Conservation (phyloP, 2,797 vertebrate genomes). For the Takifugu ocellatus region DNA sequence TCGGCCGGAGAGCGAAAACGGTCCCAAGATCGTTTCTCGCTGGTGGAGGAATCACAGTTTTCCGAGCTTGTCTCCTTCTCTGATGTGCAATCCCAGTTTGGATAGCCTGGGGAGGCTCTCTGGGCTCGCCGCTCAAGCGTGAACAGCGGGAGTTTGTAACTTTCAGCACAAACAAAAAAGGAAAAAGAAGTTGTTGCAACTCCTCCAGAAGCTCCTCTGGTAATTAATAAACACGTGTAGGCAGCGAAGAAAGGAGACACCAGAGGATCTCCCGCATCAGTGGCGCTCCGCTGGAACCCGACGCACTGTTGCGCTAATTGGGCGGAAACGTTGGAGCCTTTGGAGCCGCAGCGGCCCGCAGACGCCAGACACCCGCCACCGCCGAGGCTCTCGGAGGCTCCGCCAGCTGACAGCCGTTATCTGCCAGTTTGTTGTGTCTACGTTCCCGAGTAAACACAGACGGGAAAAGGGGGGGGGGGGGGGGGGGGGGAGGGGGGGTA, state of each 20-base stretch:
- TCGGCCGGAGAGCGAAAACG: conserved; percentile 5
- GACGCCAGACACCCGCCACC: conserved; percentile 17
- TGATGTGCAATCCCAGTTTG: conserved; percentile 33
- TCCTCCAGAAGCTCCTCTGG: conserved; percentile 26
- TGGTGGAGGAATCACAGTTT: conserved; percentile 26
- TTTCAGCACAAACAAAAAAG: conserved; percentile 16
- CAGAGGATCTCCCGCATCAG: conserved; percentile 37
- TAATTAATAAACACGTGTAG: conserved; percentile 55
- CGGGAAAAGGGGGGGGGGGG: conserved; percentile 21
- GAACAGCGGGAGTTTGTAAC: conserved; percentile 15
- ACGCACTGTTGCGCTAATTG: conserved; percentile 59
- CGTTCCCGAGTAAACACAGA: conserved; percentile 46
- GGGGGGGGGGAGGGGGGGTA: conserved; percentile 14
- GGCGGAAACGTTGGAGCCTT: conserved; percentile 26
- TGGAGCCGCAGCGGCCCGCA: conserved; percentile 31
- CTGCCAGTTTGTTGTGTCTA: conserved; percentile 25
- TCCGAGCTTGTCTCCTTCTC: conserved; percentile 22
- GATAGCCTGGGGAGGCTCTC: conserved; percentile 5
- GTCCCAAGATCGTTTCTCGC: conserved; percentile 39
- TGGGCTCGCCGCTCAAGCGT: conserved; percentile 3
- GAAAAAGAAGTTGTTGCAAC: conserved; percentile 29
- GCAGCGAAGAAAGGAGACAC: conserved; percentile 44
- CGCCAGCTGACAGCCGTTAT: conserved; percentile 19
- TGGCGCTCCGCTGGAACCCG: conserved; percentile 43
- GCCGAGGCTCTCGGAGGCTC: conserved; percentile 9